Percentiles rank a stretch among this genome's conserved stretches.
Conservation (phyloP, 2,113 vertebrate genomes). For the Drymodes brunneopygia region DNA sequence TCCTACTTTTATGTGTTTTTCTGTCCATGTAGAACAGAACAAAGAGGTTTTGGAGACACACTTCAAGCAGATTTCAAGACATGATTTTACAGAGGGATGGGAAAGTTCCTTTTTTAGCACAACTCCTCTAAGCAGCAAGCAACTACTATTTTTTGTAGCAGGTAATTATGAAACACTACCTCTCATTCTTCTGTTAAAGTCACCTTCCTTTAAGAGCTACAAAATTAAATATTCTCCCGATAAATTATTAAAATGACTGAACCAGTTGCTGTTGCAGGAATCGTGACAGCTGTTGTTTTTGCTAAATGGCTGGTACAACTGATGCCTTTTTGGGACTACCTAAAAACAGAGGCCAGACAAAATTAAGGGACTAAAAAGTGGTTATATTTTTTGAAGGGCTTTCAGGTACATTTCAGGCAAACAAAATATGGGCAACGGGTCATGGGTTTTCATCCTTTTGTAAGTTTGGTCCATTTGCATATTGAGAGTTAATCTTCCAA, state of each 20-base stretch:
- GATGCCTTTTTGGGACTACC: too few species aligned
- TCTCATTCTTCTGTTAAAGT: background rate
- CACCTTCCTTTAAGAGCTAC: background rate
- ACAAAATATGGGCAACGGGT: too few species aligned
- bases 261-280: background rate
- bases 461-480: too few species aligned
- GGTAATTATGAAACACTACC: background rate
- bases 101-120: constrained; percentile 19
- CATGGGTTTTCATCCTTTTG: too few species aligned
- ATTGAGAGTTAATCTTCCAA: too few species aligned
- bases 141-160: background rate
- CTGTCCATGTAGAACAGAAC: background rate
- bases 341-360: too few species aligned
- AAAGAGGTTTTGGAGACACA: background rate
- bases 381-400: too few species aligned
- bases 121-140: background rate
- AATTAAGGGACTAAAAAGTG: too few species aligned
- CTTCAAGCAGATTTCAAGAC: background rate
- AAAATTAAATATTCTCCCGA: constrained; percentile 4
- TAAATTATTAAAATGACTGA: constrained; percentile 2
- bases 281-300: background rate
- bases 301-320: background rate
- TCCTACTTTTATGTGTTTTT: background rate
- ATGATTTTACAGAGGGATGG: background rate
- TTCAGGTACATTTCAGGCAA: too few species aligned